A percentile compares a stretch with the other conserved stretches of the same genome.
Conservation (phyloP, 2,113 vertebrate genomes). For the Takifugu flavidus region DNA sequence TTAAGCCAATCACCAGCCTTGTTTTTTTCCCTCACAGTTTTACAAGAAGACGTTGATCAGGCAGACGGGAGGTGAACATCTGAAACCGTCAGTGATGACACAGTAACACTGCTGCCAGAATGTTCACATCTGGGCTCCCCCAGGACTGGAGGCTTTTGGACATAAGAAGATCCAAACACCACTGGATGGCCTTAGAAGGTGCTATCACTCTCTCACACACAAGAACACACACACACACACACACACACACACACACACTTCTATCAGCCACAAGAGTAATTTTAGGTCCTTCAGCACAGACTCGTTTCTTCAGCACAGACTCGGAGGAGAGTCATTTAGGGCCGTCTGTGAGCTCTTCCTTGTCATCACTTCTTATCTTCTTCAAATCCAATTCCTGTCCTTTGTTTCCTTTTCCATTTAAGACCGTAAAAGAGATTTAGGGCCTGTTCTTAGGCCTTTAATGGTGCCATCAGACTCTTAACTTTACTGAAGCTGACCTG, state of each 20-base stretch:
- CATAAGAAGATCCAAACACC: slow-evolving; percentile 30
- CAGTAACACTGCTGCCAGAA: slow-evolving; percentile 22
- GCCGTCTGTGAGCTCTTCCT: slow-evolving; percentile 17
- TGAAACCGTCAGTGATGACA: slow-evolving; percentile 42
- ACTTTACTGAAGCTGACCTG: no score
- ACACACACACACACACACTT: slow-evolving; percentile 16
- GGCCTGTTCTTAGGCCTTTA: no score
- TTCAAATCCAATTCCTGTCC: slow-evolving; percentile 18
- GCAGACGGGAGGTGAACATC: slow-evolving; percentile 11
- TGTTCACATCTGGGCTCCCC: slow-evolving; percentile 24
- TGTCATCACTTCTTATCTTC: slow-evolving; percentile 38
- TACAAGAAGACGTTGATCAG: slow-evolving; percentile 44
- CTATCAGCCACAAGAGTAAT: slow-evolving; percentile 28
- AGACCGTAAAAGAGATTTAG: not conserved
- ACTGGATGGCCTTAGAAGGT: slow-evolving; percentile 15
- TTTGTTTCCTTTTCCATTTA: slow-evolving; percentile 21
- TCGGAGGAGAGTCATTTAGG: slow-evolving; percentile 20
- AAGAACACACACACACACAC: slow-evolving; percentile 15
- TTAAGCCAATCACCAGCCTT: slow-evolving; percentile 37
- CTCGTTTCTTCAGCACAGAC: slow-evolving; percentile 25
- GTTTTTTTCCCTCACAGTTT: slow-evolving; percentile 22
- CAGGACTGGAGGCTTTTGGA: slow-evolving; percentile 13
- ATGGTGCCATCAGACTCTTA: no score
- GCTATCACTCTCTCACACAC: slow-evolving; percentile 21
- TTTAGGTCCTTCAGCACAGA: slow-evolving; percentile 37